Evolutionary conservation across 2,113 vertebrate genomes (phyloP), one percentile per base, ranked within the genome.

Genomic region (Coptodon bakossiorum): DNA sequence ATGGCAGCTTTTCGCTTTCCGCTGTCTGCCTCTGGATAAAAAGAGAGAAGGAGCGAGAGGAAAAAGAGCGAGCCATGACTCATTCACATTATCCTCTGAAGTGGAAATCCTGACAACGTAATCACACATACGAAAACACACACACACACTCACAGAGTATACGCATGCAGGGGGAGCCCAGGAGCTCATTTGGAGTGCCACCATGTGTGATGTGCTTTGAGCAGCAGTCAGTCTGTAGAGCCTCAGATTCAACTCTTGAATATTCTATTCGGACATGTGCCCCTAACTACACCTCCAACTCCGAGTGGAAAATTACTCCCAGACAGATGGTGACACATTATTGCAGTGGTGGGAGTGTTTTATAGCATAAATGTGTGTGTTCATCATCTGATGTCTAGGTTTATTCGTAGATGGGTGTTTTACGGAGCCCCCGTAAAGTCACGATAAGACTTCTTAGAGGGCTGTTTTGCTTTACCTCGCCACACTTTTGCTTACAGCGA

Each of bases 81-180:
- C 93, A 95, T 92, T 94, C 93, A 92, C 86, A 92, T 94, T 92
- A 93, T 86, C 87, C 91, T 93, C 85, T 95, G 90, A 95, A 92
- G 92, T 96, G 95, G 94, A 96, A 95, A 89, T 93, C 92, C 95
- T 95, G 88, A 89, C 90, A 94, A 91, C 50, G 83, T 89, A 84
- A 87, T 38, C 87, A 53, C 87, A 86, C 88, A 89, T 84, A 84
- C 59, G 84, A 43, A 88, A 56, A 81, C 56, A 50, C 82, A 43
- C 78, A 50, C 61, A 54, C 80, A 31, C 68, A 52, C 85, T 40
- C 54, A 43, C 76, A 50, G 61, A 53, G 36, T 31, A 81, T 45
- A 52, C 17, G 36, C 24, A n/a, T 3, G 45, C 86, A 79, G 73
- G 87, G 90, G 86, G 82, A 92, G 91, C 89, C 92, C 90, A 88